These are phyloP conservation scores for Oedothorax gibbosus DNA, from an alignment of 1,140 invertebrate genomes.

Conservation along the genomic window DNA sequence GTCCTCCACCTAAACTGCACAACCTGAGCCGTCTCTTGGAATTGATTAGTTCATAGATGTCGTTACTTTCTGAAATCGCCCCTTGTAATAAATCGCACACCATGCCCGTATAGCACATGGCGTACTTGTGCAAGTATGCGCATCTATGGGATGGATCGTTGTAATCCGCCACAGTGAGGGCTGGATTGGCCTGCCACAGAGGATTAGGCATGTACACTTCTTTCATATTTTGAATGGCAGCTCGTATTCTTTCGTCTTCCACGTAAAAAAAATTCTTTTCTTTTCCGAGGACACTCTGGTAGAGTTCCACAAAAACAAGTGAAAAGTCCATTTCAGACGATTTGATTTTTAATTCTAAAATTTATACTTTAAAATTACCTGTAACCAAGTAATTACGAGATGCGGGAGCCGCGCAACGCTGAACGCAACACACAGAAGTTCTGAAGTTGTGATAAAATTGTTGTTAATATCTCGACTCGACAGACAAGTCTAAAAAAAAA, in stretches of 20 bases:
- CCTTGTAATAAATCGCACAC: not conserved
- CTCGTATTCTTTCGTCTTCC: not conserved
- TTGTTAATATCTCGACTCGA: no score
- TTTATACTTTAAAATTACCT: no score
- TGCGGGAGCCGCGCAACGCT: no score
- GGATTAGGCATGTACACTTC: conserved; percentile 4
- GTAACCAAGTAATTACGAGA: no score
- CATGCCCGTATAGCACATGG: not conserved
- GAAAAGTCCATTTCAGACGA: no score
- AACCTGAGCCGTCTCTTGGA: not conserved
- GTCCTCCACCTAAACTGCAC: conserved; percentile 27
- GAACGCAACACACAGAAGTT: no score
- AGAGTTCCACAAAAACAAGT: not conserved
- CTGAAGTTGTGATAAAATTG: no score
- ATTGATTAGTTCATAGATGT: not conserved
- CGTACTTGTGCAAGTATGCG: conserved; percentile 26
- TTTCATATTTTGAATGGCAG: conserved; percentile 4
- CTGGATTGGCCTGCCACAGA: not conserved
- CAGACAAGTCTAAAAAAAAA: no score
- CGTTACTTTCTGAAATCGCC: not conserved
- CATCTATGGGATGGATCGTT: not conserved
- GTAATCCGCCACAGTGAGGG: not conserved
- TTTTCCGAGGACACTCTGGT: not conserved
- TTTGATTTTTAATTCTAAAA: no score
- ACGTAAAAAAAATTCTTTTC: not conserved